Percentiles rank a stretch among this genome's conserved stretches.
These are phyloP conservation scores for Armadillidium nasatum DNA, from an alignment of 1,140 invertebrate species.

Conservation along the genomic window DNA sequence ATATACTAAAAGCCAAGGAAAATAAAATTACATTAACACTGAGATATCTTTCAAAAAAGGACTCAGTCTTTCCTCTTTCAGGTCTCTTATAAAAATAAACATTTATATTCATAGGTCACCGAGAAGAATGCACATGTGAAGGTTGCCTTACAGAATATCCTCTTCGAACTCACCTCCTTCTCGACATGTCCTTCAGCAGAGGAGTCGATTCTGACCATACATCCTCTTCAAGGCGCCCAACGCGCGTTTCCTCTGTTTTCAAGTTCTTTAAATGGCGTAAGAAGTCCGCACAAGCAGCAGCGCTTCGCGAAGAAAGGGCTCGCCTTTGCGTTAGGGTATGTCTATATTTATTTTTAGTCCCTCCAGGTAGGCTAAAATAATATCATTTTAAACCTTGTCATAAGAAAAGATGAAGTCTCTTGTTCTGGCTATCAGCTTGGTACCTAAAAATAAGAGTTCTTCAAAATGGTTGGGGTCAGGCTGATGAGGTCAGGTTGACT, in stretches of 20 bases:
- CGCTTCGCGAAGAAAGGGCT: not conserved
- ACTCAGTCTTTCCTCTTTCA: too few relatives aligned
- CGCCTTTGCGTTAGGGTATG: not conserved
- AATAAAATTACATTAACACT: too few relatives aligned
- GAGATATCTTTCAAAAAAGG: too few relatives aligned
- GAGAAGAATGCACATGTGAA: conserved; percentile 38
- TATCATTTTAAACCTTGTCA: too few relatives aligned
- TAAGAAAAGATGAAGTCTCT: too few relatives aligned
- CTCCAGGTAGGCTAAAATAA: too few relatives aligned
- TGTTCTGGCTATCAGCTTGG: too few relatives aligned
- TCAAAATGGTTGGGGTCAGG: too few relatives aligned
- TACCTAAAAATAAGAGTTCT: too few relatives aligned
- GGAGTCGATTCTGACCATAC: conserved; percentile 24
- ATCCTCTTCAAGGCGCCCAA: conserved; percentile 17
- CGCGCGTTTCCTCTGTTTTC: conserved; percentile 29
- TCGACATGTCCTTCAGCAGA: conserved; percentile 41
- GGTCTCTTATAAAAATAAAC: too few relatives aligned
- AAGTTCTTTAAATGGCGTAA: conserved; percentile 37
- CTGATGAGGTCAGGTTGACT: too few relatives aligned
- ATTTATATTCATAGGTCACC: conserved; percentile 32
- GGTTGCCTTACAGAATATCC: conserved; percentile 38
- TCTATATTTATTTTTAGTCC: not conserved
- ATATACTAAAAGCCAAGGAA: too few relatives aligned
- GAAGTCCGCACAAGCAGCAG: conserved; percentile 22
- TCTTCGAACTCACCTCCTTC: conserved; percentile 40